phyloP scores from a whole-genome alignment of 2,797 vertebrate species.

The Perodicticus potto region DNA sequence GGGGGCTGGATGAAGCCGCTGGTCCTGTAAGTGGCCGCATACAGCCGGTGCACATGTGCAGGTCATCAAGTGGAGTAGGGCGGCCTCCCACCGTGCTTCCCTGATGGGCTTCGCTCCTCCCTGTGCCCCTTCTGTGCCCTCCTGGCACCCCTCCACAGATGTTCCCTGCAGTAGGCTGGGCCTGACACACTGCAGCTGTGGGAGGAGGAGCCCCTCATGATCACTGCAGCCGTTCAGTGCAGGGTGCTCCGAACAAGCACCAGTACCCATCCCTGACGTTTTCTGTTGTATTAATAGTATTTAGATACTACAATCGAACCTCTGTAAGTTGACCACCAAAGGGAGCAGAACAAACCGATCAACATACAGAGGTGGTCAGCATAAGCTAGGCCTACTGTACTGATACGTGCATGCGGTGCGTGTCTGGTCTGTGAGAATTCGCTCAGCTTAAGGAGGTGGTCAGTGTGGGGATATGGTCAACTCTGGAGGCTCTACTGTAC shows the following conservation, averaged over 20 bases:
- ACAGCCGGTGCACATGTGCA: not conserved
- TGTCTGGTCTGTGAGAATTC: too few species aligned
- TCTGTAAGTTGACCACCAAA: too few species aligned
- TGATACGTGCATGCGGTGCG: too few species aligned
- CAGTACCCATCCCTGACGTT: not conserved
- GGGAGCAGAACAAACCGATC: too few species aligned
- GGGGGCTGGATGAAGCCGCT: not conserved
- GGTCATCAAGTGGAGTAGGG: slow-evolving; percentile 60
- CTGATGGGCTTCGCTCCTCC: not conserved
- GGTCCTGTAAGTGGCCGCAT: slow-evolving; percentile 21
- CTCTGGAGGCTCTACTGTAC: too few species aligned
- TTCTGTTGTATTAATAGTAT: slow-evolving; percentile 41
- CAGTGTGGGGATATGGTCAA: too few species aligned
- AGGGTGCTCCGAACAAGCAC: slow-evolving; percentile 25
- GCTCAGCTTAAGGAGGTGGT: too few species aligned
- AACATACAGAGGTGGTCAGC: too few species aligned
- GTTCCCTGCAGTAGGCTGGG: slow-evolving; percentile 28
- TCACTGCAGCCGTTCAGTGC: slow-evolving; percentile 13
- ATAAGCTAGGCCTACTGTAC: too few species aligned
- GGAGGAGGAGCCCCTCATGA: slow-evolving; percentile 57
- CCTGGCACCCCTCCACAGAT: not conserved
- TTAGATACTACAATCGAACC: not conserved
- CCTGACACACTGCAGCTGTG: slow-evolving; percentile 72
- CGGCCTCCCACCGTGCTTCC: not conserved
- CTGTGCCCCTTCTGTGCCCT: not conserved